Evolutionary conservation across 1,140 invertebrate genomes (phyloP), one percentile per base, ranked within the genome.

Genomic region (Triops cancriformis): DNA sequence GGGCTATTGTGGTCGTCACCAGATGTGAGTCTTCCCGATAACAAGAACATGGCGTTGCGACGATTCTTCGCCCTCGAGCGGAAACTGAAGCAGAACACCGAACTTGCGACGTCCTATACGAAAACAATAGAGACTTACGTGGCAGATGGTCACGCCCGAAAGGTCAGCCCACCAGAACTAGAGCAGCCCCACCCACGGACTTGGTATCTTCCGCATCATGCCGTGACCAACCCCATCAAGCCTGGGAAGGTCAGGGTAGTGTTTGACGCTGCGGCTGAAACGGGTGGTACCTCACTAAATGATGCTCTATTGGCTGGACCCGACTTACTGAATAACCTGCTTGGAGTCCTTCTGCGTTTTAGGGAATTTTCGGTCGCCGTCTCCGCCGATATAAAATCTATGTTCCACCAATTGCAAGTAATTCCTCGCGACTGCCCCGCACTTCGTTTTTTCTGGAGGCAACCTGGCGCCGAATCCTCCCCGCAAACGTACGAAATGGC

Each of bases 321-420:
- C 0, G 82, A 82, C 75, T 73, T 81, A 10, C 79, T 79, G 1
- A 82, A 81, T 14, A 51, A 18, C 4, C 75, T 83, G 4, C 12
- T 80, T 0, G 82, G 80, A 4, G 81, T 83, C 14, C 79, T 83
- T 1, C 80, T 81, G 42, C 76, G 82, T 31, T 83, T 84, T 76
- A 76, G 83, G 1, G 12, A 80, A 26, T 74, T 78, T 12, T 74
- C 12, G 6, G 77, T 83, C 6, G 82, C 81, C 3, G 51, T 84
- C 12, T 77, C 74, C 9, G 81, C 79, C 2, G 82, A 83, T 77
- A 81, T 83, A 4, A 78, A 81, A 45, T n/a, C 28, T 0, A 83
- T 83, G 83, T 83, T 82, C 31, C 77, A 82, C 31, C 81, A 77
- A 37, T 64, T 77, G 73, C 12, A 18, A 73, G 76, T 77, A 23